Percentiles rank a stretch among this genome's conserved stretches.
phyloP scores from a whole-genome alignment of 2,888 invertebrate genomes.

The Helleia helle region DNA sequence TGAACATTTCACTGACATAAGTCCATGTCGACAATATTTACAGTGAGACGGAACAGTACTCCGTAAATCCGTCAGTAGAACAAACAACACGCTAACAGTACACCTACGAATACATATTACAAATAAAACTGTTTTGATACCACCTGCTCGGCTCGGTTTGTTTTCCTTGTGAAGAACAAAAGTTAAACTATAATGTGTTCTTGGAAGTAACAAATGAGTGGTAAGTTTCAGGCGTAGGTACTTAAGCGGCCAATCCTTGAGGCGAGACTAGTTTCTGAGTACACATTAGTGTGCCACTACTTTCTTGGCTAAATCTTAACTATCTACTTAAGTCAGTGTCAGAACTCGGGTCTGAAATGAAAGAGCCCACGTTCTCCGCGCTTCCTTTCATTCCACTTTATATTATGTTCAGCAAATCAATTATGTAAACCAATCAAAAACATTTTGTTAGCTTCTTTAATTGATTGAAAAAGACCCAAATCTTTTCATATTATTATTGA shows the following conservation, averaged over 20 bases:
- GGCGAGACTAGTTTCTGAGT: slow-evolving; percentile 61
- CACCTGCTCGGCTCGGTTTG: slow-evolving; percentile 28
- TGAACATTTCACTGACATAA: too few relatives aligned
- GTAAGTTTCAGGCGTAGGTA: slow-evolving; percentile 58
- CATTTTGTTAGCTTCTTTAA: slow-evolving; percentile 1
- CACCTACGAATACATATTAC: slow-evolving; percentile 16
- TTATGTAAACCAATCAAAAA: neutral
- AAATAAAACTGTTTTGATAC: slow-evolving; percentile 21
- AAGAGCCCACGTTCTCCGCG: slow-evolving; percentile 48
- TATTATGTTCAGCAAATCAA: slow-evolving; percentile 1
- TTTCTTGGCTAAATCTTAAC: slow-evolving; percentile 61
- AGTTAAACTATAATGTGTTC: slow-evolving; percentile 65
- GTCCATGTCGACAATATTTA: neutral
- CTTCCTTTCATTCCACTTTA: slow-evolving; percentile 56
- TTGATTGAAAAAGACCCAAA: neutral
- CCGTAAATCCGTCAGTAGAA: neutral
- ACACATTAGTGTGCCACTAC: slow-evolving; percentile 58
- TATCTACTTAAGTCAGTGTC: slow-evolving; percentile 64
- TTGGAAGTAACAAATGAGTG: slow-evolving; percentile 63
- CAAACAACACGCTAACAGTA: neutral
- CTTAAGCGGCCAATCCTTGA: slow-evolving; percentile 62
- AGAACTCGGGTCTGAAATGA: slow-evolving; percentile 53
- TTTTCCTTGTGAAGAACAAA: slow-evolving; percentile 45
- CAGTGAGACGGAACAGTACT: neutral
- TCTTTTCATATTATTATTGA: neutral